A percentile compares a stretch with the other conserved stretches of the same genome.
Evolutionary conservation across 37 sponge, comb jelly and placozoan genomes (phyloP).

Genomic region (Diacarnus erythraeanus): DNA sequence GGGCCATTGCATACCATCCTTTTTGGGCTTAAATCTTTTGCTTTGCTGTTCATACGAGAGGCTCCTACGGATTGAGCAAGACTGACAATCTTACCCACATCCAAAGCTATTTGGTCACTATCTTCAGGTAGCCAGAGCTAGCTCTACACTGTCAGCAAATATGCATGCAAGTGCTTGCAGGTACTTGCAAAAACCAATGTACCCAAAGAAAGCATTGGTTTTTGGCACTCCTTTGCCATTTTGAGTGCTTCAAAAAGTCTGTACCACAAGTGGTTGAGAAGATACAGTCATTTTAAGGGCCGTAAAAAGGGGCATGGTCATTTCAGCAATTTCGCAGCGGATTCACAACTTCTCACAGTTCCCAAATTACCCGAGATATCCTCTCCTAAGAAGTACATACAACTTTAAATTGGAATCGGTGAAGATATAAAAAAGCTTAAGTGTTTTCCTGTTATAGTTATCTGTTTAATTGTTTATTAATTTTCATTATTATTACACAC

Average conservation of each 20-base stretch:
- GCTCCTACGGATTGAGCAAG: no score
- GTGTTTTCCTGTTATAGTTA: no score
- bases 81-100: not conserved
- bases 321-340: constrained; percentile 2
- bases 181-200: not conserved
- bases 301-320: constrained; percentile 1
- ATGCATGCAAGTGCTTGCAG: not conserved
- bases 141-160: not conserved
- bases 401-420: constrained; percentile 2
- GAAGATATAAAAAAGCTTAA: no score
- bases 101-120: not conserved
- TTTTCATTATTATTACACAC: no score
- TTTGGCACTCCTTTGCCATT: no score
- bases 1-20: not conserved
- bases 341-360: constrained; percentile 1
- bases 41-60: not conserved
- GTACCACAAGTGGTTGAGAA: constrained; percentile 8
- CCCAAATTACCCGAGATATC: constrained; percentile 6
- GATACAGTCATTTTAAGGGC: not conserved
- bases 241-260: constrained; percentile 10
- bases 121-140: not conserved
- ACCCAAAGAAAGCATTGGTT: no score
- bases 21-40: not conserved
- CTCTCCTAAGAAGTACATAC: constrained; percentile 4
- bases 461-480: no score